A percentile compares a stretch with the other conserved stretches of the same genome.
These are phyloP conservation scores for Corapipo altera DNA, from an alignment of 2,113 vertebrate species.

Conservation along the genomic window DNA sequence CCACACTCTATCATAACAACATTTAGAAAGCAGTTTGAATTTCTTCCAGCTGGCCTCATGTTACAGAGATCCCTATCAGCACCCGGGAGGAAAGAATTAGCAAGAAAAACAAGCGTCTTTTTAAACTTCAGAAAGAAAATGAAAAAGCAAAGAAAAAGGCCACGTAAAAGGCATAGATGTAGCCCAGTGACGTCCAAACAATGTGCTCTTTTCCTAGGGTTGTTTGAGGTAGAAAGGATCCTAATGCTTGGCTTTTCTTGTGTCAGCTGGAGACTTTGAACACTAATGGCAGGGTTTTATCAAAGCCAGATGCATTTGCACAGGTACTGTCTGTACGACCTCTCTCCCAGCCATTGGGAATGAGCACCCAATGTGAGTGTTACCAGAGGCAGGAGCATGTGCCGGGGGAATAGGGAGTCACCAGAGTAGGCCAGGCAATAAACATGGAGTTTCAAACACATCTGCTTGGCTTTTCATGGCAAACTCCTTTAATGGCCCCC, in stretches of 20 bases:
- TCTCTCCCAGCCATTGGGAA: background rate
- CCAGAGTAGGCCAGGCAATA: background rate
- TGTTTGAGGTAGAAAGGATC: conserved; percentile 31
- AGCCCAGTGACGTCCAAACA: background rate
- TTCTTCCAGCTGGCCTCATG: conserved; percentile 38
- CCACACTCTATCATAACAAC: conserved; percentile 39
- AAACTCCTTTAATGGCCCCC: background rate
- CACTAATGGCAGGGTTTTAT: background rate
- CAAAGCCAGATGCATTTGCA: background rate
- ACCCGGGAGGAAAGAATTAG: conserved; percentile 49
- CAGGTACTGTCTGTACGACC: background rate
- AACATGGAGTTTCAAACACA: background rate
- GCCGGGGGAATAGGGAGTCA: background rate
- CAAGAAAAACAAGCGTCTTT: conserved; percentile 21
- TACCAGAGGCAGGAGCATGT: background rate
- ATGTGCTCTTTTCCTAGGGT: background rate
- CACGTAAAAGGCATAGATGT: background rate
- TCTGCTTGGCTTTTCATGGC: background rate
- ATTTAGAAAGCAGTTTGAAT: conserved; percentile 52
- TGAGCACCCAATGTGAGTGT: background rate
- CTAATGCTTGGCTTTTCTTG: background rate
- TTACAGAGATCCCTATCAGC: conserved; percentile 50
- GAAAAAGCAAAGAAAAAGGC: conserved; percentile 28
- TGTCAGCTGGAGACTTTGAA: conserved; percentile 4
- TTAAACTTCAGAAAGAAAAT: conserved; percentile 49